Percentiles rank a stretch among this genome's conserved stretches.
These are phyloP conservation scores for Microvelia longipes DNA, from an alignment of 1,140 invertebrate genomes.

Conservation along the genomic window DNA sequence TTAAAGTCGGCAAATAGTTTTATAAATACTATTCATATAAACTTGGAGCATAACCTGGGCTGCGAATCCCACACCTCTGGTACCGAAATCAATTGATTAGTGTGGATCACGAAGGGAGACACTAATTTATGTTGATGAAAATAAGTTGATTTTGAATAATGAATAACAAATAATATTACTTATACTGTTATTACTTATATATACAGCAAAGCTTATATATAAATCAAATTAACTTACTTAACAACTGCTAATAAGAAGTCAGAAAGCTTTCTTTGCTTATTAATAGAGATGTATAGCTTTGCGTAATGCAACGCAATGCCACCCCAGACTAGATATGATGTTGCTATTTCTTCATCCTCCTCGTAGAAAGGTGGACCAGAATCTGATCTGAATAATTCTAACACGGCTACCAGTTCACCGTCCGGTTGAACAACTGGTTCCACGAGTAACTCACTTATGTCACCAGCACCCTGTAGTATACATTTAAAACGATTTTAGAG, in stretches of 20 bases:
- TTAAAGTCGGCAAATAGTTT: no score
- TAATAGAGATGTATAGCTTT: slow-evolving; percentile 43
- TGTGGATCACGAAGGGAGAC: no score
- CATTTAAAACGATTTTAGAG: no score
- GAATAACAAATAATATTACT: no score
- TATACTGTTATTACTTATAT: no score
- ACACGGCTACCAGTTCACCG: slow-evolving; percentile 38
- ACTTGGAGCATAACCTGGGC: no score
- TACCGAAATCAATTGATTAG: no score
- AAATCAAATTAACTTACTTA: slow-evolving; percentile 49
- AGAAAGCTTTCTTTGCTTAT: slow-evolving; percentile 47
- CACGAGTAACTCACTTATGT: slow-evolving; percentile 27
- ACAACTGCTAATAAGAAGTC: slow-evolving; percentile 56
- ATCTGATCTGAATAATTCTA: slow-evolving; percentile 32
- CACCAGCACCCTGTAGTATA: slow-evolving; percentile 9
- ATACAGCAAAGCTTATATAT: no score
- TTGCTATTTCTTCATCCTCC: slow-evolving; percentile 50
- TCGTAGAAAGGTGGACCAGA: slow-evolving; percentile 36
- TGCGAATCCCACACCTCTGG: no score
- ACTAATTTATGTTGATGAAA: no score
- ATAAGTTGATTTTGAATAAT: no score
- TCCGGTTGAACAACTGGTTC: slow-evolving; percentile 39
- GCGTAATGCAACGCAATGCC: slow-evolving; percentile 44
- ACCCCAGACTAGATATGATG: slow-evolving; percentile 45
- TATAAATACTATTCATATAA: no score